Evolutionary conservation across 2,888 invertebrate genomes (phyloP).

Genomic region (Sceliomorpha sp.): DNA sequence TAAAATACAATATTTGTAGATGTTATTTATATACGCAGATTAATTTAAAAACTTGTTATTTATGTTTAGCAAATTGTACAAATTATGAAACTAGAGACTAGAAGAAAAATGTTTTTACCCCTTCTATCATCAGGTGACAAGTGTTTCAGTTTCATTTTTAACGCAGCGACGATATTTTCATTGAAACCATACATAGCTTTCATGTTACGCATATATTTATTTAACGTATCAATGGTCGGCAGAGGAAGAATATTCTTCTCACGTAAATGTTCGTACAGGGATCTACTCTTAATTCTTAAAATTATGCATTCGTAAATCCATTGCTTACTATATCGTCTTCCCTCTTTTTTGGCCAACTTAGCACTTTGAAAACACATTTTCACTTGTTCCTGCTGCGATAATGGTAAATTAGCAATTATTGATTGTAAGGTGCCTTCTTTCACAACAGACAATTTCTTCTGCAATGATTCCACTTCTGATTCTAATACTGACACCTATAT

Average conservation of each 20-base stretch:
- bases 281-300: conserved; percentile 4
- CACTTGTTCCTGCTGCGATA: conserved; percentile 5
- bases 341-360: neutral
- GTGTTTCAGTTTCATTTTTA: conserved; percentile 5
- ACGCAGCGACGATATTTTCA: neutral
- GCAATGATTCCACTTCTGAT: too few species aligned
- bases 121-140: too few species aligned
- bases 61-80: too few species aligned
- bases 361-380: conserved; percentile 4
- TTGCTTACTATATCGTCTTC: conserved; percentile 1
- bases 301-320: conserved; percentile 23
- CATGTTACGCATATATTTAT: conserved; percentile 13
- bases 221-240: conserved; percentile 11
- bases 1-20: too few species aligned
- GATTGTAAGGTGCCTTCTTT: too few species aligned
- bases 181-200: conserved; percentile 12
- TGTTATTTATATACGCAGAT: too few species aligned
- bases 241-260: conserved; percentile 12
- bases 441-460: too few species aligned
- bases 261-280: conserved; percentile 9
- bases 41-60: too few species aligned
- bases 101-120: too few species aligned
- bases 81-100: too few species aligned
- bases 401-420: too few species aligned
- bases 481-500: too few species aligned